phyloP scores from a whole-genome alignment of 2,797 vertebrate genomes.

The Melanotaenia maccullochi region DNA sequence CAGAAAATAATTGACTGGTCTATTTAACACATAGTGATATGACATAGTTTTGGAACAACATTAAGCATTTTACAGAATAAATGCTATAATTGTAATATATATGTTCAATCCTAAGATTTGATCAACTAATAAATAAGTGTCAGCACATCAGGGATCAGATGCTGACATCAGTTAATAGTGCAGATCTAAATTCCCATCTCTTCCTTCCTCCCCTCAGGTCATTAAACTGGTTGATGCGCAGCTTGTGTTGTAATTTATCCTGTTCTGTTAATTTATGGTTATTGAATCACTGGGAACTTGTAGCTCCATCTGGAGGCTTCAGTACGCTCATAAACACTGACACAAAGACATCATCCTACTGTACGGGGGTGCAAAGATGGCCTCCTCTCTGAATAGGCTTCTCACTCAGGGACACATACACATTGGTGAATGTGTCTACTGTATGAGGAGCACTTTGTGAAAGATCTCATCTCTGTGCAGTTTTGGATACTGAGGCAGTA shows the following conservation, averaged over 20 bases:
- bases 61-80: neutral
- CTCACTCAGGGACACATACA: slow-evolving; percentile 2
- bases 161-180: slow-evolving; percentile 16
- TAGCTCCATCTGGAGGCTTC: slow-evolving; percentile 39
- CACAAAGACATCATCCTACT: slow-evolving; percentile 27
- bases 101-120: neutral
- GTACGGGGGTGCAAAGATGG: slow-evolving; percentile 6
- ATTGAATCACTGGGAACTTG: slow-evolving; percentile 27
- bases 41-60: slow-evolving; percentile 15
- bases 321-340: slow-evolving; percentile 36
- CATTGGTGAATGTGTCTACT: neutral
- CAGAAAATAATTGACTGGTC: slow-evolving; percentile 32
- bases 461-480: slow-evolving; percentile 41
- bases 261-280: slow-evolving; percentile 54
- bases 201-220: slow-evolving; percentile 12
- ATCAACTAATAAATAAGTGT: neutral
- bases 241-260: slow-evolving; percentile 12
- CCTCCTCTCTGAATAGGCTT: slow-evolving; percentile 4
- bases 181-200: slow-evolving; percentile 1
- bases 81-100: neutral
- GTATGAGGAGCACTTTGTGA: slow-evolving; percentile 21
- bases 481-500: slow-evolving; percentile 13
- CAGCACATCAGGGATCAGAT: neutral
- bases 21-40: slow-evolving; percentile 29
- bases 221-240: slow-evolving; percentile 25